Base-by-base conservation (phyloP, 2,888 invertebrate species). In the Ernsta delagoae region DNA sequence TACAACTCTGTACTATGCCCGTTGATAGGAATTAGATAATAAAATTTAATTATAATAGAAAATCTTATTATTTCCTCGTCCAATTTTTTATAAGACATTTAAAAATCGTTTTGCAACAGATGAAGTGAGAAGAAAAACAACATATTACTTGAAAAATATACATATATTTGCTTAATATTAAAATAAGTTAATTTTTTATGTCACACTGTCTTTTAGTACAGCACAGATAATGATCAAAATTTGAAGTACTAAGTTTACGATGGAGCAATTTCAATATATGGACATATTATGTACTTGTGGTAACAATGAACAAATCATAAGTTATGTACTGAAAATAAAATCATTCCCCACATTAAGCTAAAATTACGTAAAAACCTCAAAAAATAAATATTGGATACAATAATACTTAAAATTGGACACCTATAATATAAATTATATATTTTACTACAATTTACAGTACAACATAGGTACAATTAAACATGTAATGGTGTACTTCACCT, bases 21-120 rank as follows among this genome's bases (percentile, higher is more conserved):
- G 88, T 89, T 89, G 84, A 91, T 92, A 91, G 91, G 87, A 88
- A 84, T 86, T 92, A 92, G 92, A 86, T 92, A 90, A 90, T 92
- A 91, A 90, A 90, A 90, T 87, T 39, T 90, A 91, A 91, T 88
- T 87, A 90, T 87, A 88, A 82, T 84, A 73, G 72, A 75, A 70
- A 72, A 72, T 75, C 71, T 73, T 72, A 74, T 62, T 73, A 57
- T 66, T 66, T 68, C 57, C 65, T 50, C 36, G 60, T 54, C 59
- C 66, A 11, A 54, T n/a, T 54, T 31, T 56, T 34, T 31, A 54
- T 9, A 8, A 53, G 16, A 31, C 4, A 48, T 7, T 31, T 2
- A 31, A 31, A 31, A 31, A 45, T 5, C 11, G 4, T 45, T 43
- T 43, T 50, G 12, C 3, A 16, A 16, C 48, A 50, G 6, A 16